Evolutionary conservation across 2,888 invertebrate genomes (phyloP), one percentile per base, ranked within the genome.

Genomic region (Sicus ferrugineus): DNA sequence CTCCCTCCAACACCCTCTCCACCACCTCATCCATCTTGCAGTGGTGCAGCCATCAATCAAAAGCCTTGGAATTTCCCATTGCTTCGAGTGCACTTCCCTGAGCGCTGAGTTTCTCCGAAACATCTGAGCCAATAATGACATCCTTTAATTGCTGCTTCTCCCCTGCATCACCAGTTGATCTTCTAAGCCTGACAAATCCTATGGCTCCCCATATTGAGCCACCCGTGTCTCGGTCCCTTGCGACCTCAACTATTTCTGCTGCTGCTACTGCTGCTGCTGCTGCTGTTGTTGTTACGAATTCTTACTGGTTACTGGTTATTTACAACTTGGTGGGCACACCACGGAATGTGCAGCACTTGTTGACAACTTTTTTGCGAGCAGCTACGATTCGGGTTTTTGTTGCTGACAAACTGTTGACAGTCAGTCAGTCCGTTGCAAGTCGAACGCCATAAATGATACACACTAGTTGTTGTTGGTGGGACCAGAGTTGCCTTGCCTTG

Each of bases 331-430:
- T 26, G 9, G 50, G 23, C 28, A 28, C 48, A 58, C 58, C 26
- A 16, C 52, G 71, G 71, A 69, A 71, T 71, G 71, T 58, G 71
- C 56, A 67, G 69, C 67, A 56, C 69, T 71, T 71, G 69, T 71
- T 71, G 71, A 69, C 71, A 71, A 66, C 65, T 66, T 71, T 66
- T 50, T 69, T 67, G 30, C 48, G 34, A 52, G 34, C 23, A 52
- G 31, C 28, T 19, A 52, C 64, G 50, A 63, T 46, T 34, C n/a
- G 34, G n/a, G 31, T 59, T 31, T 31, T 59, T n/a, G 58, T 30
- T 34, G 58, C 58, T n/a, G 30, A 19, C 58, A 59, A 42, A 21
- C 42, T 28, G 16, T 21, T n/a, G 46, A 42, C 66, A 28, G 21
- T 30, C 58, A 34, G 21, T 38, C 59, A 34, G 59, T 34, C n/a